phyloP scores from a whole-genome alignment of 2,113 vertebrate genomes.

The Pluvianellus socialis region DNA sequence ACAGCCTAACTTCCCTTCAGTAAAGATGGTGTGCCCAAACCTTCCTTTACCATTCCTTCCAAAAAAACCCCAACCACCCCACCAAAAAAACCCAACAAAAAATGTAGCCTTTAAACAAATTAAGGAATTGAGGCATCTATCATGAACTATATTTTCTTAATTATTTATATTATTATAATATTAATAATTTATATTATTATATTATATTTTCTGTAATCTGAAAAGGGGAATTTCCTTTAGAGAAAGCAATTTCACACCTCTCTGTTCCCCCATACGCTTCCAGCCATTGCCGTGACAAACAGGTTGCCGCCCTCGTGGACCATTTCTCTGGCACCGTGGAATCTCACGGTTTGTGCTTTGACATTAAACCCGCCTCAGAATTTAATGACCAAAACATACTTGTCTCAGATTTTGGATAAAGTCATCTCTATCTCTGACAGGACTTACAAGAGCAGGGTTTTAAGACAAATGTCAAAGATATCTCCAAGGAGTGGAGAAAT shows the following conservation, averaged over 20 bases:
- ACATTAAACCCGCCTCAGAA: neutral
- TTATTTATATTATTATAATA: no score
- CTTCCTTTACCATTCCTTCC: neutral
- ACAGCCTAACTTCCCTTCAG: neutral
- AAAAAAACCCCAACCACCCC: neutral
- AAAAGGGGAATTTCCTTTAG: neutral
- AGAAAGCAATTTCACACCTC: neutral
- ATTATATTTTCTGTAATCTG: neutral
- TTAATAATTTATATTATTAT: no score
- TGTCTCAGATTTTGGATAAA: neutral
- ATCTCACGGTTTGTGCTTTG: neutral
- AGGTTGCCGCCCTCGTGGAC: neutral
- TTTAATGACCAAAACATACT: neutral
- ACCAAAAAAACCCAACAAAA: neutral
- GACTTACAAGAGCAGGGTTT: neutral
- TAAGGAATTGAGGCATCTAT: neutral
- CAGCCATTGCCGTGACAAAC: neutral
- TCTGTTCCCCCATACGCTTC: fast-evolving
- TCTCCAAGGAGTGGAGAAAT: neutral
- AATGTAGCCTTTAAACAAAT: neutral
- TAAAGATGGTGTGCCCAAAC: neutral
- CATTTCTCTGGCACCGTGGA: neutral
- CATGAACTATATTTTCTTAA: neutral
- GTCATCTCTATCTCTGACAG: neutral
- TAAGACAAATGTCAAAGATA: neutral